Percentiles rank a stretch among this genome's conserved stretches.
These are phyloP conservation scores for Lepidurus apus DNA, from an alignment of 1,140 invertebrate species.

Conservation along the genomic window DNA sequence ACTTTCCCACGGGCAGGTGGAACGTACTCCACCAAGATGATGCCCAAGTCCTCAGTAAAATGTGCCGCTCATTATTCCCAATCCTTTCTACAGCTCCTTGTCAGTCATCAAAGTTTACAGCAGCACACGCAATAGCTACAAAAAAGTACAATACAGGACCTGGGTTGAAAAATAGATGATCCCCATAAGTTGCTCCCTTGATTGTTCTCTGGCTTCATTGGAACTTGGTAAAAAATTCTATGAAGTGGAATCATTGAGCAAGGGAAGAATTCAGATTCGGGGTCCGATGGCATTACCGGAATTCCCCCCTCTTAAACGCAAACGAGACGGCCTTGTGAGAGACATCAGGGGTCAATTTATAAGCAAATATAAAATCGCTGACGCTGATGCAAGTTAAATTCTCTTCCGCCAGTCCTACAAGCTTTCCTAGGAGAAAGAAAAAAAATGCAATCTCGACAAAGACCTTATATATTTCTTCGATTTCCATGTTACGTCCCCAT, in stretches of 20 bases:
- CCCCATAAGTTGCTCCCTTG: too few species aligned
- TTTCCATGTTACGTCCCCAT: background rate
- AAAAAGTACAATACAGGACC: too few species aligned
- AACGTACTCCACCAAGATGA: background rate
- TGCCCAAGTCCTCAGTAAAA: too few species aligned
- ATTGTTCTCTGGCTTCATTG: too few species aligned
- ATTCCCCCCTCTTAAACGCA: background rate
- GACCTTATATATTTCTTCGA: slow-evolving; percentile 2
- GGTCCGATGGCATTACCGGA: too few species aligned
- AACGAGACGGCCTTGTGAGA: background rate
- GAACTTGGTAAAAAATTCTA: too few species aligned
- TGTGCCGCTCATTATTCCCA: background rate
- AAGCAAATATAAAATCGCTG: slow-evolving; percentile 18
- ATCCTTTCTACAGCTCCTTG: too few species aligned
- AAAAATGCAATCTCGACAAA: background rate
- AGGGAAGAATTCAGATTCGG: too few species aligned
- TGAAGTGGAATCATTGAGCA: too few species aligned
- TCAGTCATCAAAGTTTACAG: too few species aligned
- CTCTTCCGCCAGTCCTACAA: background rate
- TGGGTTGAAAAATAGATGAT: too few species aligned
- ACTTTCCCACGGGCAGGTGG: background rate
- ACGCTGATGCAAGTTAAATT: slow-evolving; percentile 21
- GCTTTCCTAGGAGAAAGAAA: background rate
- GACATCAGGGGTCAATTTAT: slow-evolving; percentile 11
- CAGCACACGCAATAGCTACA: too few species aligned